These are phyloP conservation scores for Polia nebulosa DNA, from an alignment of 2,888 invertebrate species.

Conservation along the genomic window DNA sequence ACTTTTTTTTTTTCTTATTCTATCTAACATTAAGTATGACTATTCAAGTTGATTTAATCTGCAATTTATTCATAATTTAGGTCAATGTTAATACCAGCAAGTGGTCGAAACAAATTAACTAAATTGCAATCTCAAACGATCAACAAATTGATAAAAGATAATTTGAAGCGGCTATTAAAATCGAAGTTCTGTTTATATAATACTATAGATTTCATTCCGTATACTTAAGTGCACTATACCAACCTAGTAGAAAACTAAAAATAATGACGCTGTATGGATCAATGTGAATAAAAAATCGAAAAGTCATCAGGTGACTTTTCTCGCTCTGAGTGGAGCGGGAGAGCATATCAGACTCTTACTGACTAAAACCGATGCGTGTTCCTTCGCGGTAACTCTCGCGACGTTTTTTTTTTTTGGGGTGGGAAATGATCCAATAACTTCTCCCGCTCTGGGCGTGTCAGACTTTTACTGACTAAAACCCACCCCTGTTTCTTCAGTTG, in stretches of 20 bases:
- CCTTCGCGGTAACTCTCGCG: too few species aligned
- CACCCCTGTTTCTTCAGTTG: too few species aligned
- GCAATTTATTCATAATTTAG: conserved; percentile 32
- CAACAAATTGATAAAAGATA: conserved; percentile 49
- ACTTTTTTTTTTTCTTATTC: not conserved
- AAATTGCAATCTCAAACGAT: conserved; percentile 47
- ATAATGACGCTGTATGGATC: too few species aligned
- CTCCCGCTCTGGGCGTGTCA: too few species aligned
- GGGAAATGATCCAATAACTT: too few species aligned
- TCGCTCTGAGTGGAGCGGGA: too few species aligned
- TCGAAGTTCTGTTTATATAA: not conserved
- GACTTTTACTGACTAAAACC: too few species aligned
- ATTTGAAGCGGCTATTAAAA: conserved; percentile 44
- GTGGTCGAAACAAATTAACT: conserved; percentile 47
- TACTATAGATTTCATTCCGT: not conserved
- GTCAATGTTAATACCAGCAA: conserved; percentile 47
- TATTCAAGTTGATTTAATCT: conserved; percentile 31
- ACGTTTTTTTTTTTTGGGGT: too few species aligned
- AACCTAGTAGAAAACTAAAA: not conserved
- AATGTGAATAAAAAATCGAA: too few species aligned
- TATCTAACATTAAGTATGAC: not conserved
- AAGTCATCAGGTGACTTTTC: too few species aligned
- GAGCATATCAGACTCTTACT: too few species aligned
- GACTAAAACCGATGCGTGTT: too few species aligned
- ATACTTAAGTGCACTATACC: not conserved